Evolutionary conservation across 53 echinoderm and acorn worm species (phyloP).

Genomic region (Henricia sp.): DNA sequence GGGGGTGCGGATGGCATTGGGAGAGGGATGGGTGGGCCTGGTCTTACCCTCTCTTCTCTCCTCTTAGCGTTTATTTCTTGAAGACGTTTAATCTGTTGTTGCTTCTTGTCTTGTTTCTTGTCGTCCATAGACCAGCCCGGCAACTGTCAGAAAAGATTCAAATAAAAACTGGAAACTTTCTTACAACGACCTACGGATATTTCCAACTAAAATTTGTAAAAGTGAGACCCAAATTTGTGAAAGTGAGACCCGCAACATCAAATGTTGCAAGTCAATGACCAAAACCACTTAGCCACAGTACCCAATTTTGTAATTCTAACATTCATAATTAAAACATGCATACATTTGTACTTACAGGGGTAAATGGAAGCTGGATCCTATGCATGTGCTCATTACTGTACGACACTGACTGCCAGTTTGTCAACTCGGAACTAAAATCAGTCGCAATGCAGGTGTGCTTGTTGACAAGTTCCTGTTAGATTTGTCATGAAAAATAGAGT

Average conservation of each 20-base stretch:
- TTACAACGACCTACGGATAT: too few relatives aligned
- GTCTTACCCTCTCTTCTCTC: conserved; percentile 76
- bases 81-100: conserved; percentile 75
- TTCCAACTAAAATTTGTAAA: too few relatives aligned
- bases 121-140: conserved; percentile 86
- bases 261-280: too few relatives aligned
- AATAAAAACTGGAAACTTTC: too few relatives aligned
- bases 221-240: too few relatives aligned
- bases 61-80: conserved; percentile 84
- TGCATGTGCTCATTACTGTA: conserved; percentile 78
- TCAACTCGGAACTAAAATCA: conserved; percentile 73
- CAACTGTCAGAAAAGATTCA: conserved; percentile 48
- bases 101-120: conserved; percentile 78
- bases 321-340: too few relatives aligned
- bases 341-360: conserved; percentile 86
- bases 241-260: too few relatives aligned
- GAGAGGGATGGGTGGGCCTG: too few relatives aligned
- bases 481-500: too few relatives aligned
- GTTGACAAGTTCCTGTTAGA: conserved; percentile 75
- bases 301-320: too few relatives aligned
- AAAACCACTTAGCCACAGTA: too few relatives aligned
- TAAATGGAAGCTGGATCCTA: conserved; percentile 93
- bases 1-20: too few relatives aligned
- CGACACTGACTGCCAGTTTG: conserved; percentile 63
- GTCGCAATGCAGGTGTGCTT: conserved; percentile 71